These are phyloP conservation scores for Tenualosa ilisha DNA, from an alignment of 2,797 vertebrate species.

Conservation along the genomic window DNA sequence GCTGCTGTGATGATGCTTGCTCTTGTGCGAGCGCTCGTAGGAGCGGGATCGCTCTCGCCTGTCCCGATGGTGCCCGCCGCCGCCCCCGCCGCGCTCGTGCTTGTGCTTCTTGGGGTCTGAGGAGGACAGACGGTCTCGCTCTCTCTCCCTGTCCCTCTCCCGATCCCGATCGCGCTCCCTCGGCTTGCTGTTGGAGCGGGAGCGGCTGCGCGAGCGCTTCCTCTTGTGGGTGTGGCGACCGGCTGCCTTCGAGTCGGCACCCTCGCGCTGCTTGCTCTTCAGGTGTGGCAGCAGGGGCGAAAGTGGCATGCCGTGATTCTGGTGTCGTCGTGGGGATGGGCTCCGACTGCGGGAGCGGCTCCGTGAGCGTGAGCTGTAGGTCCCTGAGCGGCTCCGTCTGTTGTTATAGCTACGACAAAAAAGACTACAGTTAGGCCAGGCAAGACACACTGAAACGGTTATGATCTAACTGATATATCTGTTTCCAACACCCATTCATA, in stretches of 20 bases:
- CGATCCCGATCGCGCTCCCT: constrained; percentile 73
- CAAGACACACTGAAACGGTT: too few relatives aligned
- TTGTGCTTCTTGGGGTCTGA: constrained; percentile 90
- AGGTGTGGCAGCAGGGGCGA: constrained; percentile 87
- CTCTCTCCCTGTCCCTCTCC: constrained; percentile 71
- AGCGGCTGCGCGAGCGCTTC: constrained; percentile 86
- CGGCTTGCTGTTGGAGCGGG: constrained; percentile 86
- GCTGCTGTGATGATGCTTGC: constrained; percentile 86
- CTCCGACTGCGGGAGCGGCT: constrained; percentile 95
- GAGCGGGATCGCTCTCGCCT: constrained; percentile 90
- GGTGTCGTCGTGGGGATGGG: constrained; percentile 86
- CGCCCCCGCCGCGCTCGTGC: constrained; percentile 79
- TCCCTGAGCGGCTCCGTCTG: constrained; percentile 92
- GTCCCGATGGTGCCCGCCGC: constrained; percentile 82
- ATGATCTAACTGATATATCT: too few relatives aligned
- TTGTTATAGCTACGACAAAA: constrained; percentile 85
- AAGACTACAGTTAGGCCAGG: neutral
- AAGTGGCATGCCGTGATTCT: constrained; percentile 79
- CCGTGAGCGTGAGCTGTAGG: constrained; percentile 94
- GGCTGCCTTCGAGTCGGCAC: neutral
- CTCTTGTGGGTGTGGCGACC: constrained; percentile 91
- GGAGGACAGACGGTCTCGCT: constrained; percentile 81
- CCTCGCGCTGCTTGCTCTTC: constrained; percentile 84
- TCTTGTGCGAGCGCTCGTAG: constrained; percentile 91
- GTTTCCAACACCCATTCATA: too few relatives aligned